Evolutionary conservation across 1,140 invertebrate species (phyloP).

Genomic region (Marisa cornuarietis): DNA sequence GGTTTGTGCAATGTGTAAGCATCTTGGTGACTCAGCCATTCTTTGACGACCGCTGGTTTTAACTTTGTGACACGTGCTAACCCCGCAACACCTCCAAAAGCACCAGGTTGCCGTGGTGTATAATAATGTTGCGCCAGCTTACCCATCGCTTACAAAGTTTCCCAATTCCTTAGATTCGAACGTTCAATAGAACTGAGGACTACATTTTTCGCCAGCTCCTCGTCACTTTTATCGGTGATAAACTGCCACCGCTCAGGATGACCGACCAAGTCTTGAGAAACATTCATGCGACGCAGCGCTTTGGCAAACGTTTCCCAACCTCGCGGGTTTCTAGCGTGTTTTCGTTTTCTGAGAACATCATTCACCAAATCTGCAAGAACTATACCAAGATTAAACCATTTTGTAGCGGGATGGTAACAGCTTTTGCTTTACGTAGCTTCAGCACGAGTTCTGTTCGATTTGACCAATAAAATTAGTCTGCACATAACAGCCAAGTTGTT

Average conservation of each 20-base stretch:
- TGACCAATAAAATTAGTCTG: no score
- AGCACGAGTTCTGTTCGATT: no score
- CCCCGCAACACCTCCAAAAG: constrained; percentile 7
- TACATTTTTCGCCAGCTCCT: no score
- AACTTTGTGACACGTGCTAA: neutral
- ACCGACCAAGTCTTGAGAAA: constrained; percentile 8
- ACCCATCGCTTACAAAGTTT: constrained; percentile 19
- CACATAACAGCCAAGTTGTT: no score
- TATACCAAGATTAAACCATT: no score
- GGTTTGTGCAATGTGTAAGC: constrained; percentile 33
- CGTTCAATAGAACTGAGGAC: neutral
- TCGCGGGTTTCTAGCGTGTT: neutral
- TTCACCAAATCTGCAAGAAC: constrained; percentile 8
- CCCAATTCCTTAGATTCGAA: neutral
- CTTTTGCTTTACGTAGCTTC: no score
- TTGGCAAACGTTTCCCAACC: constrained; percentile 4
- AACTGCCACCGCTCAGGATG: constrained; percentile 8
- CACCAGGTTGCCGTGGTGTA: neutral
- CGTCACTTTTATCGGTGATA: neutral
- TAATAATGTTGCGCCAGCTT: neutral
- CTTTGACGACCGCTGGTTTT: neutral
- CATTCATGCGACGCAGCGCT: neutral
- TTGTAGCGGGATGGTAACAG: no score
- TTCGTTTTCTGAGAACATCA: constrained; percentile 8
- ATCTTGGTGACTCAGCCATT: constrained; percentile 29